Evolutionary conservation across 2,113 vertebrate species (phyloP).

Genomic region (Formicarius rufipectus): DNA sequence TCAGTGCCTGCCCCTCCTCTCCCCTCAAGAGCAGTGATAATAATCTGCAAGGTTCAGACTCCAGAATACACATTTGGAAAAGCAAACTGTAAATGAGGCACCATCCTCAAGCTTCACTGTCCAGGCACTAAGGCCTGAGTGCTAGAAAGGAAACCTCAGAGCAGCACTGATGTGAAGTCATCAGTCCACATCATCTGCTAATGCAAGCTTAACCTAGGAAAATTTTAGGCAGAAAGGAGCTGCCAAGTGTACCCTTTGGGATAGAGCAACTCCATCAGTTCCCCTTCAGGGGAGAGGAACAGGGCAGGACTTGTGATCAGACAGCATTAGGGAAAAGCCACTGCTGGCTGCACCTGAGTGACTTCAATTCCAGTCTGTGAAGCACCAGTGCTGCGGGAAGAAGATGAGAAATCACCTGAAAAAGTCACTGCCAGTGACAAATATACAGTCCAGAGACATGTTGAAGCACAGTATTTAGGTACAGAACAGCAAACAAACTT

Average conservation of each 20-base stretch:
- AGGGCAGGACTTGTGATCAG: background rate
- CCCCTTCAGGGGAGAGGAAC: background rate
- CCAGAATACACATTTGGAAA: background rate
- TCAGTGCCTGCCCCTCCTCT: background rate
- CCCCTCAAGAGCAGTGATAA: background rate
- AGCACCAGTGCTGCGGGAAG: background rate
- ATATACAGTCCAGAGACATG: background rate
- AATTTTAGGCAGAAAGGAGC: background rate
- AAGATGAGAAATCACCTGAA: background rate
- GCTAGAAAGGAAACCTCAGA: background rate
- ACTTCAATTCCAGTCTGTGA: background rate
- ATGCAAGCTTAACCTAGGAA: background rate
- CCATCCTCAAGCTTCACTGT: background rate
- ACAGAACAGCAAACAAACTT: background rate
- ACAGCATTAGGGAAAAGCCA: background rate
- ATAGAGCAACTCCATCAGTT: background rate
- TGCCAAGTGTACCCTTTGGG: background rate
- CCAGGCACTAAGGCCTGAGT: background rate
- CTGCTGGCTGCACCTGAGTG: background rate
- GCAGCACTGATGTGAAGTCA: background rate
- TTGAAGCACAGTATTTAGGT: background rate
- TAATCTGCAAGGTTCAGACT: background rate
- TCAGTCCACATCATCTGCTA: background rate
- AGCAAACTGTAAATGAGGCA: background rate
- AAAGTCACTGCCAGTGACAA: background rate